Base-by-base conservation (phyloP, 1,140 invertebrate species). In the Ladona fulva region DNA sequence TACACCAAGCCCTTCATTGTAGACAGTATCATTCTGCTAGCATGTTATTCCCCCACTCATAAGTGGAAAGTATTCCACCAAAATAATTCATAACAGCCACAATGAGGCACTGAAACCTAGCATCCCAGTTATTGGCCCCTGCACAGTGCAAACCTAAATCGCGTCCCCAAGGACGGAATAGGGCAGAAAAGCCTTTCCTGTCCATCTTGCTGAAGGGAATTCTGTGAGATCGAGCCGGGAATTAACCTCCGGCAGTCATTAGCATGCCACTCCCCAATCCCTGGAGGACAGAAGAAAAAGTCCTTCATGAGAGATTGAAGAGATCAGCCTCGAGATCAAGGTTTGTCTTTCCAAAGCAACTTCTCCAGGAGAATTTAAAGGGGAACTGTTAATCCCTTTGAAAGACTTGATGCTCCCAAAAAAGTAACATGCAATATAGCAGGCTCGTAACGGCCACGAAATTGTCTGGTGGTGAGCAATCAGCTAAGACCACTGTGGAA, bases 391-490 rank as follows among this genome's bases (percentile, higher is more conserved):
- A 19, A 22, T 22, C 52, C 52, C 52, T 66, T 66, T 66, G 52
- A 66, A 66, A 66, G 52, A 66, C 52, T 66, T 22, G n/a, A 16
- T 66, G 52, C 52, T 66, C 52, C 52, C 52, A 66, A 3, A 66
- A 66, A 66, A 19, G 52, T 37, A 37, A 37, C 29, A 37, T 66
- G 52, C n/a, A 66, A 66, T 22, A 22, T 66, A 66, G 52, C 12
- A 12, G 52, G 52, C 52, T 66, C 52, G 5, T 66, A 22, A 19
- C 12, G 52, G 52, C 52, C 52, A 66, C 1, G 14, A 19, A 19
- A 66, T 66, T 19, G 52, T 66, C 52, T 66, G 52, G 52, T 66
- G 52, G 52, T 66, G 52, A 66, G 52, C 52, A 66, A 66, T 66
- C 52, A 66, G 52, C 52, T 19, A 66, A 22, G n/a, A 66, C 52